Percentiles rank a stretch among this genome's conserved stretches.
These are phyloP conservation scores for Trisateles emortualis DNA, from an alignment of 2,888 invertebrate genomes.

Conservation along the genomic window DNA sequence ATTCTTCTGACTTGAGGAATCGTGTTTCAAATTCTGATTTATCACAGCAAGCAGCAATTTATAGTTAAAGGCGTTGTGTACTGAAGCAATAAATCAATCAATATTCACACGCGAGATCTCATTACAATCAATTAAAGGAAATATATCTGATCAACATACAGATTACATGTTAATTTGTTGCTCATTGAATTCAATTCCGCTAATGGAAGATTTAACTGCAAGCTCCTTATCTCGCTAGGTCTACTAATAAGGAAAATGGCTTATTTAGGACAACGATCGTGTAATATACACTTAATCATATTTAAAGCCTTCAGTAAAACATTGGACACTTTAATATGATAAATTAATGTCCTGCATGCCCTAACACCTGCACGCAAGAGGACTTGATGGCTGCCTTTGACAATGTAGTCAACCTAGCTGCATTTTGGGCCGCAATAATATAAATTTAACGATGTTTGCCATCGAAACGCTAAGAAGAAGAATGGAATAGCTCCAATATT, in stretches of 20 bases:
- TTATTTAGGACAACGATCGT: slow-evolving; percentile 17
- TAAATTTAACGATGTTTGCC: too few species aligned
- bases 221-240: not conserved
- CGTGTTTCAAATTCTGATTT: not conserved
- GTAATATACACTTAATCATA: not conserved
- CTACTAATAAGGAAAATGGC: slow-evolving; percentile 30
- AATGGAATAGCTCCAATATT: too few species aligned
- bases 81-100: slow-evolving; percentile 15
- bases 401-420: too few species aligned
- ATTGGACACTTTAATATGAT: too few species aligned
- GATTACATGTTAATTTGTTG: slow-evolving; percentile 23
- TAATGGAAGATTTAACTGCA: not conserved
- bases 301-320: too few species aligned
- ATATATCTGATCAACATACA: slow-evolving; percentile 25
- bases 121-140: slow-evolving; percentile 35
- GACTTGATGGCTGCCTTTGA: too few species aligned
- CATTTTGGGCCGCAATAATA: too few species aligned
- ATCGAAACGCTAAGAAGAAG: too few species aligned
- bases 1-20: too few species aligned
- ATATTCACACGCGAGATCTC: slow-evolving; percentile 31
- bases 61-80: slow-evolving; percentile 19
- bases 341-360: too few species aligned
- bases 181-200: slow-evolving; percentile 2
- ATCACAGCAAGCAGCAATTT: not conserved
- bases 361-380: too few species aligned